Evolutionary conservation across 64 coral and sea anemone species (phyloP).

Genomic region (Montipora foliosa): DNA sequence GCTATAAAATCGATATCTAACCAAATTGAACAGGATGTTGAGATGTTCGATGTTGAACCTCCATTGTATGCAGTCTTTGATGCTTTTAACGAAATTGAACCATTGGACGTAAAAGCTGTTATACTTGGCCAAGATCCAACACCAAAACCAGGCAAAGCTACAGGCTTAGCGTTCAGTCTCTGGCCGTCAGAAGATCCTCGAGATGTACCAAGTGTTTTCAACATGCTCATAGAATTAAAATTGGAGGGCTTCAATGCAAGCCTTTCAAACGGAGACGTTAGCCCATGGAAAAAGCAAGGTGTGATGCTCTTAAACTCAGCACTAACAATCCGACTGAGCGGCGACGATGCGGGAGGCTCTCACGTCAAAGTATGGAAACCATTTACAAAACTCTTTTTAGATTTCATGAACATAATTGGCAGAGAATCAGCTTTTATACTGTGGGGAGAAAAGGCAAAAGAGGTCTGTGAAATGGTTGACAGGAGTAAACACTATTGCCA

Average conservation of each 20-base stretch:
- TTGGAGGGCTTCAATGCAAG: not conserved
- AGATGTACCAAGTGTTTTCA: constrained; percentile 22
- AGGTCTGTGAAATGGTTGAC: not conserved
- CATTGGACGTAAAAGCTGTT: not conserved
- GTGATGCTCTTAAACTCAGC: constrained; percentile 32
- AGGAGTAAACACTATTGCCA: not conserved
- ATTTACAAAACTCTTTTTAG: not conserved
- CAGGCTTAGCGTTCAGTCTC: constrained; percentile 34
- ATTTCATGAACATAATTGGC: not conserved
- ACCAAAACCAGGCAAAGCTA: constrained; percentile 35
- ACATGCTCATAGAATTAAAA: constrained; percentile 23
- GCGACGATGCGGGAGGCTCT: not conserved
- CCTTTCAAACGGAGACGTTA: not conserved
- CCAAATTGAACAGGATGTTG: not conserved
- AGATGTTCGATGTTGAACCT: not conserved
- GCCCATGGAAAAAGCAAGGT: not conserved
- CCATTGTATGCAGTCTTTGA: not conserved
- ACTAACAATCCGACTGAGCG: not conserved
- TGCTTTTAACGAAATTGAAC: not conserved
- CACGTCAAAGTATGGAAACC: not conserved
- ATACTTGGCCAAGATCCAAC: constrained; percentile 52
- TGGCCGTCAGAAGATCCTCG: not conserved
- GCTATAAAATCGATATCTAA: not conserved
- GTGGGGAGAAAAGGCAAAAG: not conserved
- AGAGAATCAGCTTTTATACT: not conserved